Conservation (phyloP, 2,888 invertebrate species). For the Smittia sp. region DNA sequence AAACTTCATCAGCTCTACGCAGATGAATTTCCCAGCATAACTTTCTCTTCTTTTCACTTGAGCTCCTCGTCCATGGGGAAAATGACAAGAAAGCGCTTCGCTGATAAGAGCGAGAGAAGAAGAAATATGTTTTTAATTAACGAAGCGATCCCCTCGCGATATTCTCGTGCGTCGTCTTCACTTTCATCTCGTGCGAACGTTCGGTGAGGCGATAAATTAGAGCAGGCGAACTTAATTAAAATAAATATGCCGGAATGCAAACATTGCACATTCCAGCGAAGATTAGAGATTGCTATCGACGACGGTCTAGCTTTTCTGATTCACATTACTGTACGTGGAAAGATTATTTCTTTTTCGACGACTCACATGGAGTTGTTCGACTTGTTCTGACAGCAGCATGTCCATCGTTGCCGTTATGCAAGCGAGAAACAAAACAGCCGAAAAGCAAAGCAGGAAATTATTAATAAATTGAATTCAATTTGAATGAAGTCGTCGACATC, state of each 20-base stretch:
- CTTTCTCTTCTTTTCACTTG: no score
- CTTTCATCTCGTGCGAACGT: not conserved
- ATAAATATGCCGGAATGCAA: constrained; percentile 5
- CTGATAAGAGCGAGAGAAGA: not conserved
- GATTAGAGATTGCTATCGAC: not conserved
- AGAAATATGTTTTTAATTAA: not conserved
- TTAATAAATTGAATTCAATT: constrained; percentile 32
- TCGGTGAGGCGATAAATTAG: not conserved
- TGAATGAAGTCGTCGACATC: not conserved
- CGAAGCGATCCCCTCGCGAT: constrained; percentile 8
- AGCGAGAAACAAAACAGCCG: not conserved
- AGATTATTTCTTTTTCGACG: no score
- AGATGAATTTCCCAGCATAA: no score
- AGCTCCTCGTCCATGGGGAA: not conserved
- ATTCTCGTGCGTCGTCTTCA: not conserved
- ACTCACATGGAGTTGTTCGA: no score
- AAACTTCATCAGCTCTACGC: no score
- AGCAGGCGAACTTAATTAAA: constrained; percentile 1
- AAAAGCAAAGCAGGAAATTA: constrained; percentile 29
- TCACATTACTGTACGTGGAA: no score
- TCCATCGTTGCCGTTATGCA: not conserved
- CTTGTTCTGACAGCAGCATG: not conserved
- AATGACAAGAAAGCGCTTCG: not conserved
- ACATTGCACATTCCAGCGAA: not conserved
- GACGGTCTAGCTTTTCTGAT: not conserved